phyloP scores from a whole-genome alignment of 2,797 vertebrate genomes.

The Hoplostethus mediterraneus region DNA sequence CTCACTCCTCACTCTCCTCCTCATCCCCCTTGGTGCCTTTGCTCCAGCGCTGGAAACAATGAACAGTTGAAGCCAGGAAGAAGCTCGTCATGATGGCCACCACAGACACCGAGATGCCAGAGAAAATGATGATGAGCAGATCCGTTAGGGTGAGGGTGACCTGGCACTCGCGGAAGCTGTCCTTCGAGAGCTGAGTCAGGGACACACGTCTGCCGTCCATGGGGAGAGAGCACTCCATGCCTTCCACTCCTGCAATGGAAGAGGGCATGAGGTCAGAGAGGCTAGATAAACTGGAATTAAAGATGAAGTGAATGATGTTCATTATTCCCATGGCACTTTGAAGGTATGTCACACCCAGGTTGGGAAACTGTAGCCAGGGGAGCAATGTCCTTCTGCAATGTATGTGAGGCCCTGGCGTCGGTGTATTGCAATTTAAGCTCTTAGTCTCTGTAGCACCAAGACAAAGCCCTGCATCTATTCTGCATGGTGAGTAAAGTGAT shows the following conservation, averaged over 20 bases:
- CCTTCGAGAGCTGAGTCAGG: conserved; percentile 93
- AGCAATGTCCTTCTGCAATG: conserved; percentile 18
- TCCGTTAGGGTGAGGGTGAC: conserved; percentile 94
- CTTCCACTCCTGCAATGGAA: conserved; percentile 87
- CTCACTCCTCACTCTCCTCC: conserved; percentile 93
- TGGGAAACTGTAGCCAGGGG: background rate
- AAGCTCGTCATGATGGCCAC: conserved; percentile 98
- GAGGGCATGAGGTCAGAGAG: conserved; percentile 46
- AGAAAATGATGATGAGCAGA: conserved; percentile 98
- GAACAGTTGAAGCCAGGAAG: conserved; percentile 96
- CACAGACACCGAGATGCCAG: conserved; percentile 95
- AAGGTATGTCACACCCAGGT: conserved; percentile 3
- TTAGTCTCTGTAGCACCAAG: conserved; percentile 3
- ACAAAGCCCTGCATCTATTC: background rate
- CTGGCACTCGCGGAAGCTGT: conserved; percentile 97
- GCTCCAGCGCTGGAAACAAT: conserved; percentile 97
- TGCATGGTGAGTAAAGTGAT: conserved; percentile 4
- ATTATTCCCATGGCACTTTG: background rate
- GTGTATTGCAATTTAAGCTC: background rate
- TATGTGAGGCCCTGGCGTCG: too few species aligned
- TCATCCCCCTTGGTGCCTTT: conserved; percentile 95
- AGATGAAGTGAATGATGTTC: background rate
- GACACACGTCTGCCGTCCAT: conserved; percentile 90
- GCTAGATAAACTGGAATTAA: background rate
- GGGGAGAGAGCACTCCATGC: conserved; percentile 95